Conservation (phyloP, 2,797 vertebrate genomes). For the Chiroxiphia lanceolata region DNA sequence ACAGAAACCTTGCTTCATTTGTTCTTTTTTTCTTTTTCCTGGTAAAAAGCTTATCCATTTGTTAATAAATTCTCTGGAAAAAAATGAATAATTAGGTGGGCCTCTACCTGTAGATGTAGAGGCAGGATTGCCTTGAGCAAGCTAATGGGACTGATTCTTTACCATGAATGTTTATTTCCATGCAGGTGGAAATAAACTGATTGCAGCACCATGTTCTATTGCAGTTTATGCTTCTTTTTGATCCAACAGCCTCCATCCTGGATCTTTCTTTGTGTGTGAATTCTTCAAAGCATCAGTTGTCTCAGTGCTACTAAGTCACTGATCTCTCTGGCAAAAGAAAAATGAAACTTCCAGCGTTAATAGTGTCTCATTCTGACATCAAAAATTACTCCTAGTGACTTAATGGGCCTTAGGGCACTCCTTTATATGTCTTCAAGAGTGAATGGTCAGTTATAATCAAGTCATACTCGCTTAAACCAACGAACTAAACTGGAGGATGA, state of each 20-base stretch:
- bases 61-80: not conserved
- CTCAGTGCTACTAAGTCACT: not conserved
- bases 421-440: not conserved
- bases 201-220: not conserved
- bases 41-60: not conserved
- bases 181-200: not conserved
- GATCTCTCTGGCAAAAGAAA: not conserved
- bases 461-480: not conserved
- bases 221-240: not conserved
- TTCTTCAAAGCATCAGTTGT: not conserved
- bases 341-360: not conserved
- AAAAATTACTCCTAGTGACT: not conserved
- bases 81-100: not conserved
- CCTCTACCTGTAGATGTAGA: not conserved
- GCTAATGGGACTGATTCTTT: not conserved
- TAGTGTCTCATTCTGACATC: not conserved
- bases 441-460: not conserved
- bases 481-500: not conserved
- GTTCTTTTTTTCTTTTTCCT: not conserved
- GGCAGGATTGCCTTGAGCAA: not conserved
- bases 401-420: not conserved
- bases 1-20: not conserved
- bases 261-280: not conserved
- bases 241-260: not conserved
- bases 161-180: too few relatives aligned